Conservation (phyloP, 2,888 invertebrate genomes). For the Limnephilus auricula region DNA sequence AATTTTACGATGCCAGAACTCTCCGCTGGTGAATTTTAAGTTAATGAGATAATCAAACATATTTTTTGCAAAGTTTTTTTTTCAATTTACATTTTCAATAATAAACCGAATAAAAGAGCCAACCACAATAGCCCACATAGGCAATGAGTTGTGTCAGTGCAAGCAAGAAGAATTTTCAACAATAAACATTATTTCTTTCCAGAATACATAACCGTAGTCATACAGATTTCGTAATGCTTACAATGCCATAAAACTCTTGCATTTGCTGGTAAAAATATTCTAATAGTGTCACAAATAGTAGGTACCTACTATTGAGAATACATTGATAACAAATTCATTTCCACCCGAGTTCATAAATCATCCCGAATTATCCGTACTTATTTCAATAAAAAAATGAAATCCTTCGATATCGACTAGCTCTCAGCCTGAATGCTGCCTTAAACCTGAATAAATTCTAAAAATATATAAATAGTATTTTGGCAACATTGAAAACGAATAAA, state of each 20-base stretch:
- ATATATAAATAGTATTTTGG: background rate
- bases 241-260: background rate
- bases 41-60: no score
- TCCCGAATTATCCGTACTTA: background rate
- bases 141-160: no score
- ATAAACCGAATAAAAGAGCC: no score
- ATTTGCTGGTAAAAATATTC: background rate
- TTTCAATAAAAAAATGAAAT: background rate
- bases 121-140: no score
- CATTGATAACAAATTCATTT: background rate
- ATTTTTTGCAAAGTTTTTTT: no score
- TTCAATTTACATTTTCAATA: no score
- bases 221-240: no score
- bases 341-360: background rate
- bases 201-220: no score
- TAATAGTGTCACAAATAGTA: background rate
- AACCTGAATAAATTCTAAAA: background rate
- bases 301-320: background rate
- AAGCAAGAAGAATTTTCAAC: no score
- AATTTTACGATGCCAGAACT: no score
- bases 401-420: background rate
- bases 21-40: no score
- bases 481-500: constrained; percentile 38
- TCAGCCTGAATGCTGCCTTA: background rate
- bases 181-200: no score